Evolutionary conservation across 1,140 invertebrate species (phyloP).

Genomic region (Sarcophaga peregrina): DNA sequence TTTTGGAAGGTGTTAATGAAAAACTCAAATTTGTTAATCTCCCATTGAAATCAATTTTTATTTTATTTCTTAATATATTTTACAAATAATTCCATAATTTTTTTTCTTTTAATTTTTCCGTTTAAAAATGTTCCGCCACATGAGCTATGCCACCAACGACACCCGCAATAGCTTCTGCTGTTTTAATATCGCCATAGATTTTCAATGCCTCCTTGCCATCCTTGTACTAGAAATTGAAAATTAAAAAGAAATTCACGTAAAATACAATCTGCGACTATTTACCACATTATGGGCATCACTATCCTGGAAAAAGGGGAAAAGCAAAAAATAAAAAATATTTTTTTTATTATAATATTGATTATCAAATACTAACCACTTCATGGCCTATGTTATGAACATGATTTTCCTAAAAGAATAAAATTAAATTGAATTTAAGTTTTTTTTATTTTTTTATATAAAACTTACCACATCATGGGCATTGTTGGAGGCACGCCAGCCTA

Average conservation of each 20-base stretch:
- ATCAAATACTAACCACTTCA: constrained; percentile 12
- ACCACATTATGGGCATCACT: constrained; percentile 29
- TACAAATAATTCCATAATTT: too few relatives aligned
- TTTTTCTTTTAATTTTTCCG: too few relatives aligned
- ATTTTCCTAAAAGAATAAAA: neutral
- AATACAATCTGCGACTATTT: neutral
- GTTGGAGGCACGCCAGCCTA: too few relatives aligned
- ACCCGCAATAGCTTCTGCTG: neutral
- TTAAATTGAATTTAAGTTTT: neutral
- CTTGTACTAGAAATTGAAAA: neutral
- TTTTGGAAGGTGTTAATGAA: too few relatives aligned
- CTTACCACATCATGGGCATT: too few relatives aligned
- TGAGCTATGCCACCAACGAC: constrained; percentile 19
- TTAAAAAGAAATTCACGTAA: neutral
- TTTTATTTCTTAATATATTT: too few relatives aligned
- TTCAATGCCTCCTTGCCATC: neutral
- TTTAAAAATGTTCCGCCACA: too few relatives aligned
- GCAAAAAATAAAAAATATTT: neutral
- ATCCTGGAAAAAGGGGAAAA: neutral
- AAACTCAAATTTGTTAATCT: too few relatives aligned
- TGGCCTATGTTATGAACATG: neutral
- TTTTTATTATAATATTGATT: neutral
- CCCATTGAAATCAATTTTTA: too few relatives aligned
- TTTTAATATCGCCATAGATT: neutral
- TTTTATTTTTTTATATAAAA: too few relatives aligned